Evolutionary conservation across 2,888 invertebrate genomes (phyloP).

Genomic region (Drosophila infuscata): DNA sequence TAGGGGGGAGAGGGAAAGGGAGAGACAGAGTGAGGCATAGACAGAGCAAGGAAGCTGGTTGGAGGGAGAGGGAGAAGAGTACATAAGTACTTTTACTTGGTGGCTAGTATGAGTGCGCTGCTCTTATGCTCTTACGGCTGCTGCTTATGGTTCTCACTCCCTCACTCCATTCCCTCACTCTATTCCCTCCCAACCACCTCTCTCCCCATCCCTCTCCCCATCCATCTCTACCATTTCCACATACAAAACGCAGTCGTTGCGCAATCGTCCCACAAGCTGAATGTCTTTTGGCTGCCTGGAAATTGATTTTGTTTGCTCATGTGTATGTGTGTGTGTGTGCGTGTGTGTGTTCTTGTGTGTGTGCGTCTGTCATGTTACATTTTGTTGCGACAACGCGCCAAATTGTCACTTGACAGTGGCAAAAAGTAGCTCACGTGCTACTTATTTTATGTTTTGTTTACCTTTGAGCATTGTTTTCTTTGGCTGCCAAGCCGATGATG

Average conservation of each 20-base stretch:
- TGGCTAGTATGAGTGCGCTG: constrained; percentile 25
- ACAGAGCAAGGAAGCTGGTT: neutral
- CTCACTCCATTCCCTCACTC: neutral
- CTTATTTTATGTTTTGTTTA: constrained; percentile 64
- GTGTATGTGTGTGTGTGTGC: constrained; percentile 10
- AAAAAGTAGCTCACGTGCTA: constrained; percentile 55
- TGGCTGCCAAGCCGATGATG: neutral
- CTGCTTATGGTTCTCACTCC: constrained; percentile 6
- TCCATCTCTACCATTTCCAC: neutral
- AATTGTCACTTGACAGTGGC: constrained; percentile 54
- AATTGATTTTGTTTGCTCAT: constrained; percentile 58
- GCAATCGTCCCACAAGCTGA: constrained; percentile 43
- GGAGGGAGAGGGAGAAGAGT: neutral
- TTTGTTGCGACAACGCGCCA: constrained; percentile 71
- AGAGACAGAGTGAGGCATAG: neutral
- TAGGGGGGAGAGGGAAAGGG: neutral
- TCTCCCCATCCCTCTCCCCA: neutral
- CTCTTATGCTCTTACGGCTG: constrained; percentile 24
- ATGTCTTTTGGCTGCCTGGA: constrained; percentile 48
- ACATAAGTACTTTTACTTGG: constrained; percentile 35
- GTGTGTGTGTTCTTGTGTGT: constrained; percentile 9
- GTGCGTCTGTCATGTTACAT: constrained; percentile 44
- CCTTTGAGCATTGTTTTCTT: constrained; percentile 40
- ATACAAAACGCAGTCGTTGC: constrained; percentile 30
- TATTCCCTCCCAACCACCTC: too few species aligned